Evolutionary conservation across 1,140 invertebrate species (phyloP).

Genomic region (Papilio polyxenes): DNA sequence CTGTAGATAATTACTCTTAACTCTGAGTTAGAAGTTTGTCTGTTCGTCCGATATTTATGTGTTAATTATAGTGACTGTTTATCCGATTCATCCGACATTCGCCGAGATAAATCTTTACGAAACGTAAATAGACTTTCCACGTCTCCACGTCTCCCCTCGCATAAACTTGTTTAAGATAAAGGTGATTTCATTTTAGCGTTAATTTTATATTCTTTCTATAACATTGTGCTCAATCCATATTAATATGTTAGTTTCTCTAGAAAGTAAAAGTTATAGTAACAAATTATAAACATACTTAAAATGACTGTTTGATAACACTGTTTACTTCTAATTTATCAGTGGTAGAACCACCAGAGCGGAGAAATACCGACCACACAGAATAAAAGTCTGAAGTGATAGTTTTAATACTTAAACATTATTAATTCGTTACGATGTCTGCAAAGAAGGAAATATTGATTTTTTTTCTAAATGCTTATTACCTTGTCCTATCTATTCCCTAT

Average conservation of each 20-base stretch:
- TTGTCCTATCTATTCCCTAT: too few species aligned
- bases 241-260: constrained; percentile 13
- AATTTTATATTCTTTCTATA: constrained; percentile 18
- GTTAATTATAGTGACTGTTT: constrained; percentile 66
- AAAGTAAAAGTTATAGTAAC: constrained; percentile 12
- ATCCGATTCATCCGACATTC: constrained; percentile 59
- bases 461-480: too few species aligned
- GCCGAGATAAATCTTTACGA: constrained; percentile 55
- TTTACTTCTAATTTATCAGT: constrained; percentile 20
- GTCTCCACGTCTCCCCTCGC: constrained; percentile 52
- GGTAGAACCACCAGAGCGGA: neutral
- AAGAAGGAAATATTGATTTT: too few species aligned
- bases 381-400: neutral
- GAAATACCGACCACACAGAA: constrained; percentile 15
- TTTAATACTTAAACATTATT: neutral
- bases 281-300: constrained; percentile 8
- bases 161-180: constrained; percentile 37
- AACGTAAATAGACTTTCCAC: constrained; percentile 58
- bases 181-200: constrained; percentile 37
- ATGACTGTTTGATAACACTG: neutral
- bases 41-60: constrained; percentile 42
- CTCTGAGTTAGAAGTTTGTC: neutral
- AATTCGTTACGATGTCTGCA: too few species aligned
- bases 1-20: neutral
- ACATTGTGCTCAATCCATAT: neutral